Base-by-base conservation (phyloP, 2,113 vertebrate species). In the Lophius piscatorius region DNA sequence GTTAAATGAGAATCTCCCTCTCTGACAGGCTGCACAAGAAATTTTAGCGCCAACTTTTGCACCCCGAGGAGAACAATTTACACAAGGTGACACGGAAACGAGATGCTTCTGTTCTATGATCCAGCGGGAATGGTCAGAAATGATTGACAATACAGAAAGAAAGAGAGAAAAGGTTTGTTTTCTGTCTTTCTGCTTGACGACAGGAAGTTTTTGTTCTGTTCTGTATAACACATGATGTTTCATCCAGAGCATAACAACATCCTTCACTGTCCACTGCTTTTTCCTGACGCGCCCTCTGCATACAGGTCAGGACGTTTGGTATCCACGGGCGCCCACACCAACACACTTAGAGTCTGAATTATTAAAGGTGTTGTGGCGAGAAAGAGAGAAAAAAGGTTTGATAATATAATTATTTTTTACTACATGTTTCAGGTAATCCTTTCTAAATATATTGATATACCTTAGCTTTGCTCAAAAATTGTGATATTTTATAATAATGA, bases 381-480 rank as follows among this genome's bases (percentile, higher is more conserved):
- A 86, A 89, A n/a, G n/a, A 87, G 82, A 89, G 78, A 74, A 74
- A 24, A 88, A 84, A 77, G 55, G 84, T 91, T 91, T 89, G 82
- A 91, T 91, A 91, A 91, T 82, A 86, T 85, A 86, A 90, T 87
- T 90, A 91, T 91, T 93, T 89, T 92, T 91, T 92, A 91, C 86
- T 89, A 89, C 88, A 89, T 89, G 89, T 92, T 92, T 91, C 87
- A 92, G 87, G 89, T 92, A 92, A 91, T 90, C 88, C 78, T 91
- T 93, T 92, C 81, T 90, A 90, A 91, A 90, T 91, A 92, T 91
- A 92, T 91, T 92, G 91, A 88, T 87, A 91, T 91, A 92, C 85
- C 81, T 91, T 90, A 91, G 92, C 91, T 91, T 91, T 91, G 92
- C 89, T 92, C 87, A 90, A 89, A 87, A 84, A 89, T 90, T 90